Percentiles rank a stretch among this genome's conserved stretches.
These are phyloP conservation scores for Laupala kohalensis DNA, from an alignment of 1,140 invertebrate species.

Conservation along the genomic window DNA sequence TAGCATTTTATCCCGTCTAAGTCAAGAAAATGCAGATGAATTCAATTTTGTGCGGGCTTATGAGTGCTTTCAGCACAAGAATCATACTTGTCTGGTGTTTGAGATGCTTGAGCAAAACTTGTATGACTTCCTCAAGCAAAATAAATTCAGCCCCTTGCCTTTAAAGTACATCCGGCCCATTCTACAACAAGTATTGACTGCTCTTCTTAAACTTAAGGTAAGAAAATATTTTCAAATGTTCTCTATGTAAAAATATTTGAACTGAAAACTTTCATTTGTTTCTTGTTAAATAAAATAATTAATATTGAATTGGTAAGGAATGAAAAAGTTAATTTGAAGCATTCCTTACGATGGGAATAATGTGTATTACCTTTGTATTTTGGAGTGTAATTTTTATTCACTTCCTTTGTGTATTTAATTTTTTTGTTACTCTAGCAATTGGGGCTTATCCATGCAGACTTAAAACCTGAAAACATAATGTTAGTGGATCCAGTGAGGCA, in stretches of 20 bases:
- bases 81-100: conserved; percentile 98
- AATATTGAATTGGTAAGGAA: too few species aligned
- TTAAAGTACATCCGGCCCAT: conserved; percentile 98
- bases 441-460: conserved; percentile 96
- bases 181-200: conserved; percentile 95
- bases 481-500: conserved; percentile 93
- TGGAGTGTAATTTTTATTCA: not conserved
- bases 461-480: conserved; percentile 99
- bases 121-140: conserved; percentile 99
- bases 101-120: conserved; percentile 99
- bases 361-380: not conserved
- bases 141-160: conserved; percentile 96
- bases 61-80: conserved; percentile 99
- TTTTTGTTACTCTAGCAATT: conserved; percentile 58
- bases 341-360: too few species aligned
- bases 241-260: not conserved
- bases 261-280: not conserved
- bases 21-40: conserved; percentile 99
- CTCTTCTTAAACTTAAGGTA: conserved; percentile 92
- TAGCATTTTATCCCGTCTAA: conserved; percentile 90
- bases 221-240: conserved; percentile 9
- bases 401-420: not conserved
- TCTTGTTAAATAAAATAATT: not conserved
- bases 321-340: too few species aligned
- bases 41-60: conserved; percentile 99